phyloP scores from a whole-genome alignment of 2,797 vertebrate species.

The Taeniopygia guttata region DNA sequence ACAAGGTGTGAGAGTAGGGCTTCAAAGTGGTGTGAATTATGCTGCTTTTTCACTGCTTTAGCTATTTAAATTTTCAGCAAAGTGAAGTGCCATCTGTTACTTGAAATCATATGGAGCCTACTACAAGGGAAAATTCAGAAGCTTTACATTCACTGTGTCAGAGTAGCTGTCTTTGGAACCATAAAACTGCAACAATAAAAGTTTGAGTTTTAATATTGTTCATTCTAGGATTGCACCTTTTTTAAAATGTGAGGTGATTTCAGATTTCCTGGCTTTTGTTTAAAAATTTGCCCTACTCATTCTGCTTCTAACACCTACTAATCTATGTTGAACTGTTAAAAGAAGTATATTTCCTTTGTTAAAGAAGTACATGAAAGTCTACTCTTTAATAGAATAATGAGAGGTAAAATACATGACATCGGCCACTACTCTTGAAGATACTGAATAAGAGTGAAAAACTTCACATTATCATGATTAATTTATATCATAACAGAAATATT shows the following conservation, averaged over 20 bases:
- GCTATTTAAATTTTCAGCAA: neutral
- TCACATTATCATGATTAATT: neutral
- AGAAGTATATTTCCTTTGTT: neutral
- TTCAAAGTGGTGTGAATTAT: neutral
- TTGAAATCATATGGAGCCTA: neutral
- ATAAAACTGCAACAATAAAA: neutral
- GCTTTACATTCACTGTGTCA: neutral
- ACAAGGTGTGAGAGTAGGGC: neutral
- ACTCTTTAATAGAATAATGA: neutral
- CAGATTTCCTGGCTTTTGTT: neutral
- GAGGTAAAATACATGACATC: neutral
- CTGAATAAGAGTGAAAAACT: neutral
- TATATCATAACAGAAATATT: neutral
- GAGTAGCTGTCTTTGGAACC: neutral
- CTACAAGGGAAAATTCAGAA: neutral
- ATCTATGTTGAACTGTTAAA: neutral
- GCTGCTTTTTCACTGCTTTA: neutral
- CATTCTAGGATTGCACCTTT: neutral
- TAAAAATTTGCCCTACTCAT: neutral
- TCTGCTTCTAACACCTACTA: neutral
- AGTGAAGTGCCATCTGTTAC: neutral
- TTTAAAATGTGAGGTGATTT: neutral
- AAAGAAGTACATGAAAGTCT: neutral
- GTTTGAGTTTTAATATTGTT: neutral
- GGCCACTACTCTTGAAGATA: neutral